Evolutionary conservation across 2,797 vertebrate species (phyloP).

Genomic region (Pangasius sanitwongsei): DNA sequence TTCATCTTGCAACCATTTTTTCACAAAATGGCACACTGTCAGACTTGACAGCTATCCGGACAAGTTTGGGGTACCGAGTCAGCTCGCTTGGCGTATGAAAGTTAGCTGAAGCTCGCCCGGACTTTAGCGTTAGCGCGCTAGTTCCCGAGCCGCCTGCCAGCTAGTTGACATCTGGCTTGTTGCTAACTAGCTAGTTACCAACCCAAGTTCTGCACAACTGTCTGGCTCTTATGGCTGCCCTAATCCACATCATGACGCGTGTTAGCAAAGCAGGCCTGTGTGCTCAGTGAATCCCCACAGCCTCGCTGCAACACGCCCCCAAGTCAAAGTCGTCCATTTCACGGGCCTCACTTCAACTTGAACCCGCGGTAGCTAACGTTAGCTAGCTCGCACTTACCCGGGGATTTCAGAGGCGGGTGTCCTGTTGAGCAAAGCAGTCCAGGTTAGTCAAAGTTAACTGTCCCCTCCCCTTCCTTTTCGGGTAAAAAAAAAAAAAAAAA

Average conservation of each 20-base stretch:
- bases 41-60: background rate
- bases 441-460: constrained; percentile 70
- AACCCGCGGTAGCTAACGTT: constrained; percentile 68
- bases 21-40: background rate
- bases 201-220: constrained; percentile 47
- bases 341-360: constrained; percentile 77
- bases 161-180: constrained; percentile 44
- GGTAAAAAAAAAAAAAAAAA: constrained; percentile 24
- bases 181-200: constrained; percentile 47
- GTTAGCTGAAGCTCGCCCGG: background rate
- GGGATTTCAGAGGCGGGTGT: constrained; percentile 65
- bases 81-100: background rate
- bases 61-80: background rate
- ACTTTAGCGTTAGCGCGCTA: constrained; percentile 32
- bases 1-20: background rate
- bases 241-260: constrained; percentile 53
- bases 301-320: constrained; percentile 73
- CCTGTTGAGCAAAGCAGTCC: constrained; percentile 71
- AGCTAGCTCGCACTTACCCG: constrained; percentile 76
- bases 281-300: constrained; percentile 66
- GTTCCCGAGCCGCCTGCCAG: constrained; percentile 30
- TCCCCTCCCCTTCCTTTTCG: constrained; percentile 68
- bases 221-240: constrained; percentile 53
- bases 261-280: constrained; percentile 68
- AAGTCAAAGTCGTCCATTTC: constrained; percentile 77